Evolutionary conservation across 2,888 invertebrate genomes (phyloP).

Genomic region (Tinea trinotella): DNA sequence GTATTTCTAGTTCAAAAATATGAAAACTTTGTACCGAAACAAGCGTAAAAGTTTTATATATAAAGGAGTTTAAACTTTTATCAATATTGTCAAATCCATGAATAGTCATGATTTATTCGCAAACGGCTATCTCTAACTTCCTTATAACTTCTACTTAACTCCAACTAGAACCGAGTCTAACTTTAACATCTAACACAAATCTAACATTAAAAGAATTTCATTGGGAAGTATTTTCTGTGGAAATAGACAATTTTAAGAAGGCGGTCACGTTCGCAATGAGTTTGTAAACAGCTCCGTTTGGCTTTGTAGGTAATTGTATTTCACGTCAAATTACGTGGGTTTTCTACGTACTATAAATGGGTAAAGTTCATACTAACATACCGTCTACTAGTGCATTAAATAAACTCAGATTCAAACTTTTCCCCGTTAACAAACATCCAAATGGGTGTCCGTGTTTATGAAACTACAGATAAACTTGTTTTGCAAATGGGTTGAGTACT

Average conservation of each 20-base stretch:
- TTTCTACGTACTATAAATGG: conserved; percentile 22
- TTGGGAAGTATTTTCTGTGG: neutral
- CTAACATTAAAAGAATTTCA: neutral
- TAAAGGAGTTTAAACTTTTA: no score
- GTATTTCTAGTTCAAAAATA: no score
- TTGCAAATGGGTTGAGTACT: no score
- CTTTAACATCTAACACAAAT: neutral
- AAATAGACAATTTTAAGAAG: neutral
- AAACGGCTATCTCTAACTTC: neutral
- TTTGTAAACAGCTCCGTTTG: conserved; percentile 55
- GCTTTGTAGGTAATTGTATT: conserved; percentile 44
- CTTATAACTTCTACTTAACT: neutral
- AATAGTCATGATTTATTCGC: neutral
- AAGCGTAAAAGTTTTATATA: no score
- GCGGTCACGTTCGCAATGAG: conserved; percentile 32
- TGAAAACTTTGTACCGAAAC: no score
- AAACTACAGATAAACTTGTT: neutral
- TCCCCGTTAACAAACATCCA: neutral
- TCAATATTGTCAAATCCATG: no score
- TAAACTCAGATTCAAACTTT: neutral
- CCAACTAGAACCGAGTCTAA: neutral
- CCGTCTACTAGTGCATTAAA: neutral
- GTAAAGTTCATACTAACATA: neutral
- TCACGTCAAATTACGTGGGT: conserved; percentile 41
- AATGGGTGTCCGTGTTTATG: neutral